These are phyloP conservation scores for Chesias legatella DNA, from an alignment of 2,888 invertebrate species.

Conservation along the genomic window DNA sequence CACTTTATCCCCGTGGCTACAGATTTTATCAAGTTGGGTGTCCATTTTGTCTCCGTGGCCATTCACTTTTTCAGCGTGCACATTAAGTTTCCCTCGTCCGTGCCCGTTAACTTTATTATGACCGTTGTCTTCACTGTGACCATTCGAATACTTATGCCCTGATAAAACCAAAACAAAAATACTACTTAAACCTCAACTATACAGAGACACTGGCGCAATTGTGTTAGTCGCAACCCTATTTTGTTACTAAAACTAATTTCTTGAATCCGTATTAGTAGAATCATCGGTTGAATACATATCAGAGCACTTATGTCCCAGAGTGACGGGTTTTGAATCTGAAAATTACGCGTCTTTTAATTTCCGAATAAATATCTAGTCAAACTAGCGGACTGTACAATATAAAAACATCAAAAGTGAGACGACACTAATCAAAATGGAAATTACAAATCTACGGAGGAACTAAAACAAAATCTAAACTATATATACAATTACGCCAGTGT, in stretches of 20 bases:
- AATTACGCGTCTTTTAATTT: slow-evolving; percentile 54
- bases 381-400: slow-evolving; percentile 41
- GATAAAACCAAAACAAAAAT: slow-evolving; percentile 34
- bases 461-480: slow-evolving; percentile 46
- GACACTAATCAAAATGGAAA: slow-evolving; percentile 12
- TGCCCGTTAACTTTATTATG: slow-evolving; percentile 38
- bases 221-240: slow-evolving; percentile 49
- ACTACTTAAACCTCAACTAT: slow-evolving; percentile 44
- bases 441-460: slow-evolving; percentile 33
- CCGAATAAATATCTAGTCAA: slow-evolving; percentile 21
- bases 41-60: slow-evolving; percentile 25
- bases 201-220: slow-evolving; percentile 64
- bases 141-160: slow-evolving; percentile 58
- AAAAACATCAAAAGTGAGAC: slow-evolving; percentile 27
- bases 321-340: slow-evolving; percentile 65
- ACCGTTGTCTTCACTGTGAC: slow-evolving; percentile 35
- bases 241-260: slow-evolving; percentile 28
- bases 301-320: slow-evolving; percentile 53
- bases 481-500: slow-evolving; percentile 72
- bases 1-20: slow-evolving; percentile 36
- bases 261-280: slow-evolving; percentile 53
- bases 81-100: slow-evolving; percentile 33
- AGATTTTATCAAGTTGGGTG: slow-evolving; percentile 33
- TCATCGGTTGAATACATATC: slow-evolving; percentile 53
- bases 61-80: slow-evolving; percentile 34